A percentile compares a stretch with the other conserved stretches of the same genome.
These are phyloP conservation scores for Coptodon rendalli DNA, from an alignment of 2,113 vertebrate genomes.

Conservation along the genomic window DNA sequence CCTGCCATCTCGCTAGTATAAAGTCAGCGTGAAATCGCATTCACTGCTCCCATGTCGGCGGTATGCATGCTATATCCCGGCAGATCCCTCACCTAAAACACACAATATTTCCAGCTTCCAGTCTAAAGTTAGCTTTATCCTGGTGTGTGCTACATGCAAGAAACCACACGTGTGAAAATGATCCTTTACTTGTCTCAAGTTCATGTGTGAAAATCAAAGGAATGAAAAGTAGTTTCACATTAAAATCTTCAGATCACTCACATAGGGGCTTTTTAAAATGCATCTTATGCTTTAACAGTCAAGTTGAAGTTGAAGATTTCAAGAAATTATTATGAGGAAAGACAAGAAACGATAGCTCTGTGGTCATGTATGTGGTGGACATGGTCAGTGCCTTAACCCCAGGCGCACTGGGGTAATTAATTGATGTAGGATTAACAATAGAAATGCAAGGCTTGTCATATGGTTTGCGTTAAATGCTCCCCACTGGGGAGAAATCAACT, in stretches of 20 bases:
- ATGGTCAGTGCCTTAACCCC: neutral
- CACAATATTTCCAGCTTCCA: neutral
- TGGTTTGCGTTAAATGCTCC: neutral
- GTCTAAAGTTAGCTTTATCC: neutral
- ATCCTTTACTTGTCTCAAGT: neutral
- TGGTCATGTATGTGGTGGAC: neutral
- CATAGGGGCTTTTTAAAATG: neutral
- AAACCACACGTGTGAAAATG: neutral
- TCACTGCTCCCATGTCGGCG: neutral
- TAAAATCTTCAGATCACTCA: neutral
- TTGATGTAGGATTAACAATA: neutral
- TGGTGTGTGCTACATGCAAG: neutral
- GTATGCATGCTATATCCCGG: neutral
- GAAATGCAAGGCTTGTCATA: neutral
- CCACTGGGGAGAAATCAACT: neutral
- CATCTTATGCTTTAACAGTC: neutral
- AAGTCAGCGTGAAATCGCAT: neutral
- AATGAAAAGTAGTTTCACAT: neutral
- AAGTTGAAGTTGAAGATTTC: neutral
- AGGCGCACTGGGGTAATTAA: neutral
- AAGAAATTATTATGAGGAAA: neutral
- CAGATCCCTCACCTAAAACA: neutral
- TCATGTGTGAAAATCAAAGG: neutral
- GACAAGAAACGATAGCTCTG: neutral
- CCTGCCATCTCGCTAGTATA: neutral